phyloP scores from a whole-genome alignment of 2,113 vertebrate genomes.

The Megaleporinus macrocephalus region DNA sequence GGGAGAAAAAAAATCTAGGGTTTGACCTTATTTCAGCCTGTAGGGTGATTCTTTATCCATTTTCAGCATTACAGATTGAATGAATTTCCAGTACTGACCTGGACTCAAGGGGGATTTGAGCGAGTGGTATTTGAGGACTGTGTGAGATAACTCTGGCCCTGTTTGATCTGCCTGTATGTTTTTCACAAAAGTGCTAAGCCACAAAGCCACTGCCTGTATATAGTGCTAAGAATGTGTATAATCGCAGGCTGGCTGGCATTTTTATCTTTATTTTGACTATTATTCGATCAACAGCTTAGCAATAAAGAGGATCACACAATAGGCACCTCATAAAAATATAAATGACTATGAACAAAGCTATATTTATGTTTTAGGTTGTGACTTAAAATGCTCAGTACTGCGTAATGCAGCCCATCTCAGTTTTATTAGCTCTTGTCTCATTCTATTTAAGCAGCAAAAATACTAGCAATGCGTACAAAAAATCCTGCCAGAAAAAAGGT shows the following conservation, averaged over 20 bases:
- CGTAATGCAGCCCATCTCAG: background rate
- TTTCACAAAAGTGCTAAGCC: constrained; percentile 13
- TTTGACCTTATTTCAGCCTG: constrained; percentile 5
- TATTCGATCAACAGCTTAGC: background rate
- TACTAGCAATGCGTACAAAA: background rate
- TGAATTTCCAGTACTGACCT: constrained; percentile 14
- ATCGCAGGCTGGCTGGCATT: background rate
- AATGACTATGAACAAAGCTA: background rate
- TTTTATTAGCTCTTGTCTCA: background rate
- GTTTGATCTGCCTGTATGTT: constrained; percentile 23
- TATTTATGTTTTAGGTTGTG: background rate
- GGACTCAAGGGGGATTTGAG: constrained; percentile 37
- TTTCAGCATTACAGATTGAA: constrained; percentile 8
- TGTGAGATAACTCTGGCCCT: constrained; percentile 19
- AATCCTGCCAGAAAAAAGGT: background rate
- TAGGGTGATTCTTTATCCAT: background rate
- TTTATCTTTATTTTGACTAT: background rate
- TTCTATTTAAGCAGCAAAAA: background rate
- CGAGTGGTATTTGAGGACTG: constrained; percentile 29
- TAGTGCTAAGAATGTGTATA: background rate
- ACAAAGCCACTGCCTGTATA: constrained; percentile 18
- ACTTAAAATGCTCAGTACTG: background rate
- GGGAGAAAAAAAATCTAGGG: background rate
- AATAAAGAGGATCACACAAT: background rate
- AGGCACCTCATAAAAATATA: background rate